Percentiles rank a stretch among this genome's conserved stretches.
Conservation (phyloP, 2,888 invertebrate species). For the Scrobipalpa atriplicella region DNA sequence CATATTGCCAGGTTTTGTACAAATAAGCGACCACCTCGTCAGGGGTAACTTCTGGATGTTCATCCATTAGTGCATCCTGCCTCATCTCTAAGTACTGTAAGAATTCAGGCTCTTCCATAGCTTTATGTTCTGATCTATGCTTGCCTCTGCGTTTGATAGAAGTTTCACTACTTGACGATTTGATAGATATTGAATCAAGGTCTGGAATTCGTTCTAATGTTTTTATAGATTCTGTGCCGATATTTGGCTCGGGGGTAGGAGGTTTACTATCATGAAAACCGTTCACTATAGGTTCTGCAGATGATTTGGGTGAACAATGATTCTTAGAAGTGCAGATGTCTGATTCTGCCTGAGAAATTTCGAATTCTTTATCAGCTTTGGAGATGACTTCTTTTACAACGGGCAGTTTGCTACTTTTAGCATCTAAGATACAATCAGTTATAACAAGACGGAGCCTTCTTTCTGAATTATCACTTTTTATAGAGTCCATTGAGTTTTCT, state of each 20-base stretch:
- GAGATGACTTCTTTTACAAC: constrained; percentile 4
- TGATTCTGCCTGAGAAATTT: not conserved
- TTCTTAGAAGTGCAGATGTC: constrained; percentile 8
- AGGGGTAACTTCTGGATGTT: constrained; percentile 73
- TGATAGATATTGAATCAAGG: constrained; percentile 41
- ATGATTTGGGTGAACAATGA: not conserved
- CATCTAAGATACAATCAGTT: constrained; percentile 16
- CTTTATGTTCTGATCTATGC: constrained; percentile 35
- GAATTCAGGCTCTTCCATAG: constrained; percentile 63
- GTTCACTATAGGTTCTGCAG: constrained; percentile 17
- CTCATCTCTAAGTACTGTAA: constrained; percentile 73
- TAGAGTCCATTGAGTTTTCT: constrained; percentile 13
- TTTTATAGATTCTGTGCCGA: not conserved
- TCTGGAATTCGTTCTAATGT: constrained; percentile 36
- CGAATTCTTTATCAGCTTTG: not conserved
- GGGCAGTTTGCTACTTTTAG: constrained; percentile 9
- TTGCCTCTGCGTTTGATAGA: constrained; percentile 48
- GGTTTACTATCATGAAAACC: constrained; percentile 23
- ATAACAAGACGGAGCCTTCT: constrained; percentile 14
- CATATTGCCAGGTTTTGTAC: constrained; percentile 75
- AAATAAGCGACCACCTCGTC: constrained; percentile 72
- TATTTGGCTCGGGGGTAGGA: constrained; percentile 8
- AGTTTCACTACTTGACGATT: constrained; percentile 50
- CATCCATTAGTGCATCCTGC: constrained; percentile 71
- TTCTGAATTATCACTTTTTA: constrained; percentile 5